Evolutionary conservation across 53 echinoderm and acorn worm species (phyloP).

Genomic region (Arbacia lixula): DNA sequence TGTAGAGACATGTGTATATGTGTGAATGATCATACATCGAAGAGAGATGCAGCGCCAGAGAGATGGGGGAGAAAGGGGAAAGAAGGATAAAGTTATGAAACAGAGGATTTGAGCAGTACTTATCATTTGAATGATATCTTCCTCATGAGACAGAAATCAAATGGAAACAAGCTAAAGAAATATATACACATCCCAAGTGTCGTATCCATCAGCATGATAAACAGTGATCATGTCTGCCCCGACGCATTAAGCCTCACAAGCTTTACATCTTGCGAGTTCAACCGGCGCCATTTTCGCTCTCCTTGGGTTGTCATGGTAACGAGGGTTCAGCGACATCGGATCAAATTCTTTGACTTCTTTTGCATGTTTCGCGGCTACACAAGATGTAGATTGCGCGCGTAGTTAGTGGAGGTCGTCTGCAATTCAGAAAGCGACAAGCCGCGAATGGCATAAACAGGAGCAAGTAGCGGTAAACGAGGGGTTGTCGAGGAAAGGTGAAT

Average conservation of each 20-base stretch:
- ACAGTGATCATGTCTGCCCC: constrained; percentile 11
- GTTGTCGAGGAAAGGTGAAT: not conserved
- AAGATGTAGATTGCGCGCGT: not conserved
- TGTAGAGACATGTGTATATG: too few species aligned
- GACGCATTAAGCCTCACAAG: not conserved
- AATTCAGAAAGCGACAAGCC: not conserved
- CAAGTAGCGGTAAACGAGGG: not conserved
- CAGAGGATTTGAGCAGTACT: not conserved
- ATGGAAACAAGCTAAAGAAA: not conserved
- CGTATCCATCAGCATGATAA: not conserved
- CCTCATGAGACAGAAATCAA: too few species aligned
- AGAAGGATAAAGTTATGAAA: not conserved
- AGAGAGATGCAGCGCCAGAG: not conserved
- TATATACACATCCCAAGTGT: not conserved
- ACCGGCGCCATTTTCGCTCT: constrained; percentile 27
- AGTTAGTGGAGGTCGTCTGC: not conserved
- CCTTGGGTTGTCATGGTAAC: constrained; percentile 23
- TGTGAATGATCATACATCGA: too few species aligned
- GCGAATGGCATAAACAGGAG: not conserved
- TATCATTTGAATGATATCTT: too few species aligned
- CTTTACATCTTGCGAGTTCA: constrained; percentile 28
- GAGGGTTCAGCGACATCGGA: constrained; percentile 30
- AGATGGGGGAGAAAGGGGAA: not conserved
- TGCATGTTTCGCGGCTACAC: not conserved
- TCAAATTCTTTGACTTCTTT: constrained; percentile 43